phyloP scores from a whole-genome alignment of 92 coral and sea anemone genomes.

The Parazoanthus swiftii region DNA sequence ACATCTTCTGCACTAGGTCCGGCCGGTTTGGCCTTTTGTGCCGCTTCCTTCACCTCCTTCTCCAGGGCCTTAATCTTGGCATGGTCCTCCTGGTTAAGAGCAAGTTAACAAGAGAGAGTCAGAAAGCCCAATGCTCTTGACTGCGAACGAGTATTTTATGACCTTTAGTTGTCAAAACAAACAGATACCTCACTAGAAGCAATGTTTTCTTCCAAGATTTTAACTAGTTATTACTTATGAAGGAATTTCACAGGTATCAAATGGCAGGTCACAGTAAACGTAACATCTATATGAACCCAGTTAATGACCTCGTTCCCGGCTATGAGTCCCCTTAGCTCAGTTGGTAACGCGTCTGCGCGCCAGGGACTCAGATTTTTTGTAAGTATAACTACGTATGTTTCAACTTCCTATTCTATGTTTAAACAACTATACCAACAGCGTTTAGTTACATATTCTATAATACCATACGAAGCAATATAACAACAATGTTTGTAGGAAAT shows the following conservation, averaged over 20 bases:
- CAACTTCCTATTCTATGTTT: too few species aligned
- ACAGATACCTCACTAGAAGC: background rate
- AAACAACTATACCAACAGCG: too few species aligned
- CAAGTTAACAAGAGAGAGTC: background rate
- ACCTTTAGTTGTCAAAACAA: background rate
- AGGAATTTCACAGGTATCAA: background rate
- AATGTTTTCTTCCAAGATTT: background rate
- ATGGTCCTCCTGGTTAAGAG: conserved; percentile 74
- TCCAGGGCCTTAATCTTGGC: conserved; percentile 89
- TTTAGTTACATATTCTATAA: too few species aligned
- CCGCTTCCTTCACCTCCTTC: conserved; percentile 91
- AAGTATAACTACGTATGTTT: too few species aligned
- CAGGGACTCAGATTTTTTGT: too few species aligned
- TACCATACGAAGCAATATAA: background rate
- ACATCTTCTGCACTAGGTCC: conserved; percentile 98
- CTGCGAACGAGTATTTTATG: background rate
- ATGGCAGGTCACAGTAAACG: too few species aligned
- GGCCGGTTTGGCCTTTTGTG: conserved; percentile 76
- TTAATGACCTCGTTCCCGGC: too few species aligned
- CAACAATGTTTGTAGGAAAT: background rate
- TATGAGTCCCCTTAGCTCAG: too few species aligned
- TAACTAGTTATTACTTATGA: background rate
- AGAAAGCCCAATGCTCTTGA: background rate
- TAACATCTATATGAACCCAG: too few species aligned
- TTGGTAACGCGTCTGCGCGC: too few species aligned